These are phyloP conservation scores for Platycnemis pennipes DNA, from an alignment of 2,888 invertebrate genomes.

Conservation along the genomic window DNA sequence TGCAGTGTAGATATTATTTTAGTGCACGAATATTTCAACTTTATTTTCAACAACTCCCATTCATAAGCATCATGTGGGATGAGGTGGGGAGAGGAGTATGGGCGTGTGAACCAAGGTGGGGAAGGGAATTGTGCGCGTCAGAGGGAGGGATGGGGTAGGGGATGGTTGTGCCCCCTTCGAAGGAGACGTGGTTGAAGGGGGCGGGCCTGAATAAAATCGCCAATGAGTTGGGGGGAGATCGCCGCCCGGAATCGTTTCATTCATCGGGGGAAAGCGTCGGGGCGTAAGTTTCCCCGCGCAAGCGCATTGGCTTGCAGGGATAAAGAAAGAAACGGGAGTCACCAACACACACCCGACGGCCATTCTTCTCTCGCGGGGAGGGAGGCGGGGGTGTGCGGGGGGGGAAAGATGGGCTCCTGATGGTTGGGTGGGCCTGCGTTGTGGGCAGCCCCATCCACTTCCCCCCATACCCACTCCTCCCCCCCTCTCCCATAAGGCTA, in stretches of 20 bases:
- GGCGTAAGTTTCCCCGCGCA: neutral
- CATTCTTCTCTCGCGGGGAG: neutral
- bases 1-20: too few relatives aligned
- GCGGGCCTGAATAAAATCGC: constrained; percentile 6
- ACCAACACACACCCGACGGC: neutral
- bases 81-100: too few relatives aligned
- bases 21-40: too few relatives aligned
- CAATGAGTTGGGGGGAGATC: neutral
- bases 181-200: neutral
- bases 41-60: too few relatives aligned
- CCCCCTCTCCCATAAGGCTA: constrained; percentile 5
- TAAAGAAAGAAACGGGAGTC: neutral
- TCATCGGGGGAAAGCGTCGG: constrained; percentile 31
- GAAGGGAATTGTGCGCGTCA: neutral
- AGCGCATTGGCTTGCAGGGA: neutral
- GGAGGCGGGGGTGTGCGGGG: neutral
- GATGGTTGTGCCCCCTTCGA: too few relatives aligned
- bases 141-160: neutral
- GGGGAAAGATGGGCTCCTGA: neutral
- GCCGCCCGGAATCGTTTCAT: constrained; percentile 1
- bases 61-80: too few relatives aligned
- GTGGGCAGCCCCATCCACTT: neutral
- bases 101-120: too few relatives aligned
- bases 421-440: neutral
- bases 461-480: neutral